phyloP scores from a whole-genome alignment of 2,113 vertebrate species.

The Orientallactaga bullata region DNA sequence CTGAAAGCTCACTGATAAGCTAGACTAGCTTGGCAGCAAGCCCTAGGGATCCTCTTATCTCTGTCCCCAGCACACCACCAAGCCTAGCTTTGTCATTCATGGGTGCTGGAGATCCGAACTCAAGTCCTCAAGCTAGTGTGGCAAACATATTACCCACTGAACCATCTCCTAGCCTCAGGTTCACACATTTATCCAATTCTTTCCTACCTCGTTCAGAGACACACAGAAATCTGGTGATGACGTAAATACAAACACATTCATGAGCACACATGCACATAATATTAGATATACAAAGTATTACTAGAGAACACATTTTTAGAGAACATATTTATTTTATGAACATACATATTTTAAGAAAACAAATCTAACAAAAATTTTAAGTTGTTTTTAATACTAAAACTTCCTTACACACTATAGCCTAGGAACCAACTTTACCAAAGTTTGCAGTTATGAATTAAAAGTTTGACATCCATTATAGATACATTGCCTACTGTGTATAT shows the following conservation, averaged over 20 bases:
- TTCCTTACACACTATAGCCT: not conserved
- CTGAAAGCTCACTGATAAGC: no score
- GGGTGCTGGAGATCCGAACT: no score
- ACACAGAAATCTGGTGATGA: not conserved
- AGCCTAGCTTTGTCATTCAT: no score
- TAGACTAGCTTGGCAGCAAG: no score
- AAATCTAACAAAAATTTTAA: not conserved
- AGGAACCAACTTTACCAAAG: not conserved
- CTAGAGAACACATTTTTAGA: conserved; percentile 1
- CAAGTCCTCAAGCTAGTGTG: no score
- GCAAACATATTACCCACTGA: no score
- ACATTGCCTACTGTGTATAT: conserved; percentile 5
- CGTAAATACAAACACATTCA: not conserved
- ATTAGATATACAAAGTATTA: not conserved
- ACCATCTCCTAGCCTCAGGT: no score
- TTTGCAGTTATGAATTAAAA: conserved; percentile 8
- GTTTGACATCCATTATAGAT: conserved; percentile 6
- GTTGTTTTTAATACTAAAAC: conserved; percentile 10
- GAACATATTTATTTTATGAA: not conserved
- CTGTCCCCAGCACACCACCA: no score
- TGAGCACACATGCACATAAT: not conserved
- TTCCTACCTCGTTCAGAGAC: not conserved
- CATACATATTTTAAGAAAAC: not conserved
- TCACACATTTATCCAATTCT: no score
- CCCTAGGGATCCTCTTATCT: no score